Base-by-base conservation (phyloP, 37 sponge, comb jelly and placozoan species). In the Spongilla lacustris region DNA sequence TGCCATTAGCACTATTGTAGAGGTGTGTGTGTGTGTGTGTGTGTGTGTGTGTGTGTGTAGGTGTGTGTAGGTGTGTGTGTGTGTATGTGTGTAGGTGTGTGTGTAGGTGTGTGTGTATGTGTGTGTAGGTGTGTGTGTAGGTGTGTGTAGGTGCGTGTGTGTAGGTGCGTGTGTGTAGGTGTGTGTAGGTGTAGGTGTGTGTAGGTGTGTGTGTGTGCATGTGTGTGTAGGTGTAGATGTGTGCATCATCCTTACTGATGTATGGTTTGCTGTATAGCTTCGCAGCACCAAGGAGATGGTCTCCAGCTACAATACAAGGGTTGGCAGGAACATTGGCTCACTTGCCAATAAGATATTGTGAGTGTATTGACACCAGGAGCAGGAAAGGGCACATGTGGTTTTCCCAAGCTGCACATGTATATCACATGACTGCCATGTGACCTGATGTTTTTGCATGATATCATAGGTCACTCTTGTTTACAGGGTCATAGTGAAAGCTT, bases 101-200 rank as follows among this genome's bases (percentile, higher is more conserved):
- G 46, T 46, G 46, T 46, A 8, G 3, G 46, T 46, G 46, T 8
- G 8, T 8, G 8, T 46, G 46, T 46, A 46, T 46, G 46, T 46
- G 8, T 46, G 46, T 46, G 46, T 46, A 8, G 4, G 8, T 46
- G 46, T 46, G 3, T 46, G 46, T 46, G 46, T 46, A 8, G 8
- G 3, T 46, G 46, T 46, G 46, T 46, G 46, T 73, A 28, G 19
- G n/a, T 73, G 73, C 25, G 73, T 73, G 73, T 73, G 73, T 26
- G 73, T n/a, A 32, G 2, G 27, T 73, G 27, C 25, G 73, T n/a
- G 73, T n/a, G 73, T 73, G 73, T 73, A 21, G 22, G 27, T 73
- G 73, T 73, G 73, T n/a, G 73, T 73, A 28, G 30, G 27, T 73
- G 73, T 73, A 32, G 22, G 73, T 73, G 73, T 73, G 73, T 73